phyloP scores from a whole-genome alignment of 2,113 vertebrate species.

The Cololabis saira region DNA sequence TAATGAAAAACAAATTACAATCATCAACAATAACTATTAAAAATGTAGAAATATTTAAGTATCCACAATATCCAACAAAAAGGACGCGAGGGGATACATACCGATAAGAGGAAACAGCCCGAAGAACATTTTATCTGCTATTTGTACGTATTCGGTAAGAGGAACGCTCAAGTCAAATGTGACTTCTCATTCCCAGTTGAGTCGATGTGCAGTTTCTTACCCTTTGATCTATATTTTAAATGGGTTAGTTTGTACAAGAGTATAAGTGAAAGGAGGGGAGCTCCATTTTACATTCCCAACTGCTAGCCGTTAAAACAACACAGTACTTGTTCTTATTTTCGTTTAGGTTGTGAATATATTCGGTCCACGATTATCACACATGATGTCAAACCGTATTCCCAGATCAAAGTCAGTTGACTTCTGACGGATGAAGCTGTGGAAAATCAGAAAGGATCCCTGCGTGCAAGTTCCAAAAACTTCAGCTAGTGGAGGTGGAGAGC shows the following conservation, averaged over 20 bases:
- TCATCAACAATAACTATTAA: conserved; percentile 31
- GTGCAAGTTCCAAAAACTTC: conserved; percentile 61
- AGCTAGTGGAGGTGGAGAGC: conserved; percentile 83
- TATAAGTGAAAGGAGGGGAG: conserved; percentile 27
- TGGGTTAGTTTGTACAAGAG: conserved; percentile 40
- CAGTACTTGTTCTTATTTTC: conserved; percentile 15
- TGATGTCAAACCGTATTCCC: conserved; percentile 31
- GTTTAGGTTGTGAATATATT: conserved; percentile 5
- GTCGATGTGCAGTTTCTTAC: conserved; percentile 13
- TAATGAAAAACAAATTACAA: conserved; percentile 53
- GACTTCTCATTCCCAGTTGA: conserved; percentile 40
- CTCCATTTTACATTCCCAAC: not conserved
- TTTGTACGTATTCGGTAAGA: conserved; percentile 54
- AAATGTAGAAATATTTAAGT: conserved; percentile 53
- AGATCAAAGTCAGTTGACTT: conserved; percentile 27
- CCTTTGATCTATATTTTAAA: conserved; percentile 17
- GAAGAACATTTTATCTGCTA: conserved; percentile 21
- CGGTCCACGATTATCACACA: conserved; percentile 25
- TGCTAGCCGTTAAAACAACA: conserved; percentile 15
- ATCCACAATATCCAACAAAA: conserved; percentile 13
- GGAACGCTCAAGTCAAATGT: conserved; percentile 71
- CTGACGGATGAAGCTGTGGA: conserved; percentile 8
- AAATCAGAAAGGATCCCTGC: conserved; percentile 12
- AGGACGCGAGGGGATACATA: conserved; percentile 22
- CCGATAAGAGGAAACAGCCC: conserved; percentile 24